A percentile compares a stretch with the other conserved stretches of the same genome.
phyloP scores from a whole-genome alignment of 2,113 vertebrate genomes.

The Varanus salvator region DNA sequence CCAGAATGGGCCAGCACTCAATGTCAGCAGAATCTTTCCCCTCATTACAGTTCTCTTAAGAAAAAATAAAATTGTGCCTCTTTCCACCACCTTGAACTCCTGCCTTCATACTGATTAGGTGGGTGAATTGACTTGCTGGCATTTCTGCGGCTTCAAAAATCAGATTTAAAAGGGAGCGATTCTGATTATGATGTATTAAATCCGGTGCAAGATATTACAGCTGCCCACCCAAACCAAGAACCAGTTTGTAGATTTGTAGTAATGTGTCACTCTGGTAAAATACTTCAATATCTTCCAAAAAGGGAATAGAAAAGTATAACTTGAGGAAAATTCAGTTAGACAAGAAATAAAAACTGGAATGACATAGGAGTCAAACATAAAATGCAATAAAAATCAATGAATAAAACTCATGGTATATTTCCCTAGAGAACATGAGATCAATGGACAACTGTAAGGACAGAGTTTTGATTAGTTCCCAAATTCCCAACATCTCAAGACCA shows the following conservation, averaged over 20 bases:
- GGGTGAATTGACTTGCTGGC: not conserved
- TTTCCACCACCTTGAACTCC: no score
- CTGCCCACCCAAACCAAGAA: not conserved
- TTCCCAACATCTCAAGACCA: slow-evolving; percentile 24
- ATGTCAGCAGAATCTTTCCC: no score
- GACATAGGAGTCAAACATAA: slow-evolving; percentile 12
- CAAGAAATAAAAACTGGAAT: slow-evolving; percentile 32
- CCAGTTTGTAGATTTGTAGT: not conserved
- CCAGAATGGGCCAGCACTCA: no score
- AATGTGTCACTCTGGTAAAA: not conserved
- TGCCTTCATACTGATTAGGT: no score
- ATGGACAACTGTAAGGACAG: not conserved
- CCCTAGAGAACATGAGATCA: slow-evolving; percentile 14
- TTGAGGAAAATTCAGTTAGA: not conserved
- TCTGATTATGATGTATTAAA: not conserved
- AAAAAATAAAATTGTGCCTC: no score
- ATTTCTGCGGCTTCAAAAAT: not conserved
- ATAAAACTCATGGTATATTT: not conserved
- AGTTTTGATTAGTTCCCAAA: slow-evolving; percentile 27
- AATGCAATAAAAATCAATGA: not conserved
- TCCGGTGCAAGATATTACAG: not conserved
- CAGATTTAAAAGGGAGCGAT: not conserved
- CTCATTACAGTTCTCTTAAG: no score
- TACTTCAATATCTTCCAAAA: slow-evolving; percentile 14
- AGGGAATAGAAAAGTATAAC: slow-evolving; percentile 10